Conservation (phyloP, 2,888 invertebrate genomes). For the Sminthurides aquaticus region DNA sequence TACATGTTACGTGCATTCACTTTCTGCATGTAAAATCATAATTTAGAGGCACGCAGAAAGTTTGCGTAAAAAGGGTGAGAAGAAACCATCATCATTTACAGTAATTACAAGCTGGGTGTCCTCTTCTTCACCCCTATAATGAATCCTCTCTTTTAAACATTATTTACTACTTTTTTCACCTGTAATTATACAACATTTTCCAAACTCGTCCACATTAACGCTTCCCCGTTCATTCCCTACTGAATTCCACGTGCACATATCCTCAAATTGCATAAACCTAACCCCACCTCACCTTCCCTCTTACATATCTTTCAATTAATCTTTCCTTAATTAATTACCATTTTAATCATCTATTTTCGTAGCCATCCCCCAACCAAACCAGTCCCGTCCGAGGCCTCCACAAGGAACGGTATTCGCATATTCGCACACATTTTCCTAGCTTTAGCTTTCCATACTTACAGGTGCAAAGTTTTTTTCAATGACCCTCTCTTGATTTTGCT, state of each 20-base stretch:
- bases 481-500: no score
- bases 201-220: no score
- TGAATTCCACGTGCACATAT: background rate
- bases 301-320: constrained; percentile 6
- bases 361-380: no score
- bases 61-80: background rate
- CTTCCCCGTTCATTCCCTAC: background rate
- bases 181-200: background rate
- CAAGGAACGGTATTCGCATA: no score
- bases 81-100: background rate
- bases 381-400: background rate
- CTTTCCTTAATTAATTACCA: background rate
- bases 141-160: background rate
- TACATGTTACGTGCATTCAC: background rate
- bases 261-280: constrained; percentile 3
- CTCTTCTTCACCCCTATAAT: background rate
- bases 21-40: background rate
- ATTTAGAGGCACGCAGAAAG: background rate
- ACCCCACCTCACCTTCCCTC: background rate
- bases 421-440: no score
- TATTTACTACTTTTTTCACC: background rate
- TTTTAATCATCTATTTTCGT: constrained; percentile 4
- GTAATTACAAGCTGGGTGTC: background rate
- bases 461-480: no score
- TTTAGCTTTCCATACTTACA: no score